Conservation (phyloP, 2,888 invertebrate species). For the Notodonta ziczac region DNA sequence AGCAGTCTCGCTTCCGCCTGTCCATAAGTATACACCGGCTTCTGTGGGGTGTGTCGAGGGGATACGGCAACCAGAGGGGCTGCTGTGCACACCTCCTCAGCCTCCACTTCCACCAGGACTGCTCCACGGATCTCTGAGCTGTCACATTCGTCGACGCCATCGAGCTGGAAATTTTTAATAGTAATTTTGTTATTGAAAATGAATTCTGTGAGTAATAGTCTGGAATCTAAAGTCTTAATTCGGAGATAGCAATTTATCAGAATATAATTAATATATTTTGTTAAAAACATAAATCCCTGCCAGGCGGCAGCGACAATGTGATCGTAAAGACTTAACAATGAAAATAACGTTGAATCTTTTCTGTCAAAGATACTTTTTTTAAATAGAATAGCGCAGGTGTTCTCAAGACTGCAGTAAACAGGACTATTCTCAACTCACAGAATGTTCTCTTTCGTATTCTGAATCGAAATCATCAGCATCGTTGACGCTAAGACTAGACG, state of each 20-base stretch:
- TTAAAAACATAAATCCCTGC: no score
- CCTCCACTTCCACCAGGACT: slow-evolving; percentile 92
- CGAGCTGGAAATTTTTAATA: slow-evolving; percentile 43
- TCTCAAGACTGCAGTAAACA: no score
- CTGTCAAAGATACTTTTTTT: no score
- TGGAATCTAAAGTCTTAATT: no score
- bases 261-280: no score
- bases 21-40: slow-evolving; percentile 89
- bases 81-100: slow-evolving; percentile 91
- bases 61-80: slow-evolving; percentile 88
- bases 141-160: slow-evolving; percentile 66
- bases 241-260: no score
- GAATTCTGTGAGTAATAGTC: neutral
- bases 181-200: neutral
- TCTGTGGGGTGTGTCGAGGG: slow-evolving; percentile 86
- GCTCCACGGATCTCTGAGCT: slow-evolving; percentile 87
- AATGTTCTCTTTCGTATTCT: slow-evolving; percentile 82
- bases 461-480: slow-evolving; percentile 87
- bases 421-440: slow-evolving; percentile 51
- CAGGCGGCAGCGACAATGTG: no score
- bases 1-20: slow-evolving; percentile 83
- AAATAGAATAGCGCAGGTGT: no score
- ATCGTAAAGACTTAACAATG: no score
- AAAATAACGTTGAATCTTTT: no score
- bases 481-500: slow-evolving; percentile 89